phyloP scores from a whole-genome alignment of 2,888 invertebrate species.

The Drosophila birchii region DNA sequence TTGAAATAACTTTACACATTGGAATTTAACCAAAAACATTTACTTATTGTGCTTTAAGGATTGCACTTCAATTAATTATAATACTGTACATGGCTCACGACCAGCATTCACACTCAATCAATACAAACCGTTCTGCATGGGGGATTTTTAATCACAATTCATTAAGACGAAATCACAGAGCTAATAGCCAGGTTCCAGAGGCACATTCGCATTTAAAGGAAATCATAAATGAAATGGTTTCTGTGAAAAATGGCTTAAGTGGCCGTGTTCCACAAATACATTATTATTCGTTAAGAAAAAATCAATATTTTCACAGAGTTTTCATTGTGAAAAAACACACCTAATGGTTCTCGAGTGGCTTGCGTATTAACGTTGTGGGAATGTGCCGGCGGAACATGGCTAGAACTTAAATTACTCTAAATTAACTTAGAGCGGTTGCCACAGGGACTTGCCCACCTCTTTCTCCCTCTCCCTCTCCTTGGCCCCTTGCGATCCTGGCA shows the following conservation, averaged over 20 bases:
- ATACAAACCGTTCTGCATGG: constrained; percentile 17
- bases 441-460: constrained; percentile 48
- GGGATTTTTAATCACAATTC: constrained; percentile 68
- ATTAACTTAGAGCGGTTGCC: constrained; percentile 63
- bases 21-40: constrained; percentile 1
- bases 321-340: background rate
- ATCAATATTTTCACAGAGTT: constrained; percentile 2
- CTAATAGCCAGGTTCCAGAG: constrained; percentile 18
- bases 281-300: background rate
- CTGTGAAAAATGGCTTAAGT: background rate
- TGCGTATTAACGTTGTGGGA: background rate
- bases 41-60: constrained; percentile 25
- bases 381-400: constrained; percentile 15
- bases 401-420: constrained; percentile 18
- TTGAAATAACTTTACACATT: constrained; percentile 15
- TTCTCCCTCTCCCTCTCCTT: constrained; percentile 2
- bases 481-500: constrained; percentile 30
- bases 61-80: constrained; percentile 39
- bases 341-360: background rate
- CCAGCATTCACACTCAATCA: constrained; percentile 32
- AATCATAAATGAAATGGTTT: background rate
- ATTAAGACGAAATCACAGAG: constrained; percentile 69
- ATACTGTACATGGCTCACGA: constrained; percentile 64
- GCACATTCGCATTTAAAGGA: background rate
- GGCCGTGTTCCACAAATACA: background rate